phyloP scores from a whole-genome alignment of 2,797 vertebrate species.

The Sebastes itinus region DNA sequence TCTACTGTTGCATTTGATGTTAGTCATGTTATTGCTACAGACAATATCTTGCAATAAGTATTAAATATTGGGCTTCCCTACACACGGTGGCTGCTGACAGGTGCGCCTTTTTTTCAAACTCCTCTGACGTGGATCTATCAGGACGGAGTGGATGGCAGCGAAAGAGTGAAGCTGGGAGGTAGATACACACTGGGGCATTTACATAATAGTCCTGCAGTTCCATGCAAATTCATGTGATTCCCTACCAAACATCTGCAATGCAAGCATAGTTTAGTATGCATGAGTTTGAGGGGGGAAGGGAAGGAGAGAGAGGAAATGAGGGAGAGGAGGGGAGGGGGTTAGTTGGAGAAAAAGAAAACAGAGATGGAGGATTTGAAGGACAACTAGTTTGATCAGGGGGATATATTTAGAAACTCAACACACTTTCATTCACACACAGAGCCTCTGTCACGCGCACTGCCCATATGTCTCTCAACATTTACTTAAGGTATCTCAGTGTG shows the following conservation, averaged over 20 bases:
- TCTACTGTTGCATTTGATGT: background rate
- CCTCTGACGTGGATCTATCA: constrained; percentile 35
- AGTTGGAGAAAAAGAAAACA: constrained; percentile 40
- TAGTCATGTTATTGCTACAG: background rate
- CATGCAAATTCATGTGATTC: constrained; percentile 83
- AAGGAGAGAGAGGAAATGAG: constrained; percentile 36
- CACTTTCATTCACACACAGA: background rate
- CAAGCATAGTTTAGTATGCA: constrained; percentile 80
- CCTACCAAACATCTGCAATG: constrained; percentile 76
- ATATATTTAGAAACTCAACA: constrained; percentile 51
- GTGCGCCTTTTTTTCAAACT: constrained; percentile 47
- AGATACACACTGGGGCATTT: constrained; percentile 66
- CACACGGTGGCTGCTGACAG: constrained; percentile 34
- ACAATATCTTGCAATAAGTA: background rate
- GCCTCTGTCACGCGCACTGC: background rate
- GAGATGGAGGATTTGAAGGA: constrained; percentile 56
- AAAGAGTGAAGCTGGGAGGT: constrained; percentile 52
- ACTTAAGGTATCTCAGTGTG: background rate
- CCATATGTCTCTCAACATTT: background rate
- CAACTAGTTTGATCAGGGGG: constrained; percentile 43
- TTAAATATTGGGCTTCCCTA: background rate
- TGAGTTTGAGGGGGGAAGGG: constrained; percentile 50
- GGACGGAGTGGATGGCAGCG: constrained; percentile 28
- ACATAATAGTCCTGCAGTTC: constrained; percentile 80
- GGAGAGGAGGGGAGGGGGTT: background rate